Percentiles rank a stretch among this genome's conserved stretches.
phyloP scores from a whole-genome alignment of 2,113 vertebrate genomes.

The Philantomba maxwellii region DNA sequence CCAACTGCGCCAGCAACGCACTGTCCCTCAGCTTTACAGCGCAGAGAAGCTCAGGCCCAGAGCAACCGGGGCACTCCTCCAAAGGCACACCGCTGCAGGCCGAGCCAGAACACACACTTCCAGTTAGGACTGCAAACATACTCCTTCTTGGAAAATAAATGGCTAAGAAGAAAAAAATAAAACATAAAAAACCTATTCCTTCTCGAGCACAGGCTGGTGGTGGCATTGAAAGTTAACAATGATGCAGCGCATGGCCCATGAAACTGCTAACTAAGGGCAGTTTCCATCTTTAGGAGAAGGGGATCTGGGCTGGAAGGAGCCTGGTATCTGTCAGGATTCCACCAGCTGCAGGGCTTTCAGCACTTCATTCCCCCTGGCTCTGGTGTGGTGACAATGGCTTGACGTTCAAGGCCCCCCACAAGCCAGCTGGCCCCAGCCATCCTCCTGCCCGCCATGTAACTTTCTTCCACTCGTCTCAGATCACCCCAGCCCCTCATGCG shows the following conservation, averaged over 20 bases:
- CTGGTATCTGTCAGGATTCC: neutral
- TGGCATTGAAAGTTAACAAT: accelerated
- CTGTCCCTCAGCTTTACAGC: neutral
- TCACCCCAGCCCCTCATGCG: neutral
- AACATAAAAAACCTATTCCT: neutral
- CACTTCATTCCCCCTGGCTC: neutral
- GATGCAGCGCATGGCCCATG: accelerated
- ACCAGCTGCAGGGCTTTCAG: neutral
- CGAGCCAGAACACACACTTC: neutral
- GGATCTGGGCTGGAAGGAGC: neutral
- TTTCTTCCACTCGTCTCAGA: neutral
- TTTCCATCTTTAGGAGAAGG: neutral
- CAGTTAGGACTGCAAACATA: neutral
- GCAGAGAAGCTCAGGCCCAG: neutral
- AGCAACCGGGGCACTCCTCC: neutral
- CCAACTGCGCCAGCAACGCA: accelerated
- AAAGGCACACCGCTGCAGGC: neutral
- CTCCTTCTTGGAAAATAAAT: neutral
- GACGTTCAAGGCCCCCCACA: neutral
- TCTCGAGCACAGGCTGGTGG: neutral
- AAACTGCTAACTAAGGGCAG: neutral
- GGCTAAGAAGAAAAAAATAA: neutral
- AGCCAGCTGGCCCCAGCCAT: neutral
- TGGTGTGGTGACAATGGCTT: neutral
- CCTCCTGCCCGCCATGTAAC: neutral